These are phyloP conservation scores for Bombus turneri DNA, from an alignment of 1,140 invertebrate species.

Conservation along the genomic window DNA sequence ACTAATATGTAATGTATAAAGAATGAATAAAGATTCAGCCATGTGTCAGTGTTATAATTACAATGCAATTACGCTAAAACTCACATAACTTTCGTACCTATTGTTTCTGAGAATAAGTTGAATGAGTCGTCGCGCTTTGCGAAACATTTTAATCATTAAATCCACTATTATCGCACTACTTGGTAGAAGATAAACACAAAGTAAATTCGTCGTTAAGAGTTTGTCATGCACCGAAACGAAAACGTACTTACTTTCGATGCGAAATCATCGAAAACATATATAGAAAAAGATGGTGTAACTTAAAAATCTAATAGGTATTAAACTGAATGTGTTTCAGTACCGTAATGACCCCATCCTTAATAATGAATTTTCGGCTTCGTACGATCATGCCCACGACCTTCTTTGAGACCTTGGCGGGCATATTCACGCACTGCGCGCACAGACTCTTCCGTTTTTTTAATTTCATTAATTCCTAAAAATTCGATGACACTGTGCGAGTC, in stretches of 20 bases:
- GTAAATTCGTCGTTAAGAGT: background rate
- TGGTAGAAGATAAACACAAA: slow-evolving; percentile 27
- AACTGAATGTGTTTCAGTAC: slow-evolving; percentile 80
- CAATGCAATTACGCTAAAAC: slow-evolving; percentile 27
- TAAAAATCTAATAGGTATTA: slow-evolving; percentile 50
- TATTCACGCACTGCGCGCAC: slow-evolving; percentile 83
- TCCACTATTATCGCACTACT: slow-evolving; percentile 13
- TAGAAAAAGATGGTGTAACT: slow-evolving; percentile 22
- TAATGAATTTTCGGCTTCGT: slow-evolving; percentile 87
- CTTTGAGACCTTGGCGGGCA: slow-evolving; percentile 84
- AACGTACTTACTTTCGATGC: slow-evolving; percentile 37
- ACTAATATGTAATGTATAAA: background rate
- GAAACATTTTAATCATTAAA: background rate
- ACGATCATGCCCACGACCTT: slow-evolving; percentile 88
- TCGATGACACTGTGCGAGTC: slow-evolving; percentile 63
- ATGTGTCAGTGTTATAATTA: slow-evolving; percentile 24
- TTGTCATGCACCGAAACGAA: slow-evolving; percentile 29
- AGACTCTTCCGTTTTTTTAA: slow-evolving; percentile 82
- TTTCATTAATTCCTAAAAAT: slow-evolving; percentile 80
- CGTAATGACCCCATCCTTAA: slow-evolving; percentile 89
- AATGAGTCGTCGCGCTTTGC: background rate
- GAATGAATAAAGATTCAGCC: slow-evolving; percentile 24
- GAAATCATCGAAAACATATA: slow-evolving; percentile 12
- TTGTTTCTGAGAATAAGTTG: background rate
- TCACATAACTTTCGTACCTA: background rate